Evolutionary conservation across 30 jellyfish, hydroid and myxozoan species (phyloP).

Genomic region (Sanderia malayensis): DNA sequence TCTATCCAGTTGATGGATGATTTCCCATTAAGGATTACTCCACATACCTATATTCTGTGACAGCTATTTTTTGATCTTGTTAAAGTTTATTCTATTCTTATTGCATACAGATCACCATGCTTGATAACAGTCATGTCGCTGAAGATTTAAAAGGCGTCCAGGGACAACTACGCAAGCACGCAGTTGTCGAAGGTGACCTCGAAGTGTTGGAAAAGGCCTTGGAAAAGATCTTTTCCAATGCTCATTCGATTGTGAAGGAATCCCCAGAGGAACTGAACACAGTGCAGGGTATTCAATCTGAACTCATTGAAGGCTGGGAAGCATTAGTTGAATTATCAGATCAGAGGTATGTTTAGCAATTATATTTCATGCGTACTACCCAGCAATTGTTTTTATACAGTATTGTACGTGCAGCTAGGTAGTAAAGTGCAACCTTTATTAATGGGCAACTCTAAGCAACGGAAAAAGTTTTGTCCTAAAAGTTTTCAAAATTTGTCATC

Average conservation of each 20-base stretch:
- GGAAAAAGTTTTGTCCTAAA: no score
- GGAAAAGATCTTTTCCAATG: slow-evolving; percentile 36
- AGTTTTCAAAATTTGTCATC: no score
- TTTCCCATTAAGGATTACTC: no score
- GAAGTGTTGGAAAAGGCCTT: slow-evolving; percentile 38
- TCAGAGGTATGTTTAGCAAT: slow-evolving; percentile 40
- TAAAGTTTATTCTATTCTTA: no score
- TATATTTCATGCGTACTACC: no score
- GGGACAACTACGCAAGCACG: slow-evolving; percentile 48
- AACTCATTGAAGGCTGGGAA: slow-evolving; percentile 38
- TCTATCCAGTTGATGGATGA: no score
- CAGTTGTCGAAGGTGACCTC: slow-evolving; percentile 39
- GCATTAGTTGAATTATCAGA: slow-evolving; percentile 33
- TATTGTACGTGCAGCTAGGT: no score
- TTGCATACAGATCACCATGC: slow-evolving; percentile 8
- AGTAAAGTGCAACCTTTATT: no score
- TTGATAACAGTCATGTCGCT: slow-evolving; percentile 18
- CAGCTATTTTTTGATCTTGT: no score
- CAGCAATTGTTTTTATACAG: no score
- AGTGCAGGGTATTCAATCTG: slow-evolving; percentile 29
- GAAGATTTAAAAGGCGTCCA: slow-evolving; percentile 41
- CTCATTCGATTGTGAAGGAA: slow-evolving; percentile 21
- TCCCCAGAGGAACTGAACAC: slow-evolving; percentile 29
- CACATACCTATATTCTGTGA: no score
- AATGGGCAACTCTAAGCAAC: no score